A percentile compares a stretch with the other conserved stretches of the same genome.
These are phyloP conservation scores for Alentia gelatinosa DNA, from an alignment of 2,888 invertebrate species.

Conservation along the genomic window DNA sequence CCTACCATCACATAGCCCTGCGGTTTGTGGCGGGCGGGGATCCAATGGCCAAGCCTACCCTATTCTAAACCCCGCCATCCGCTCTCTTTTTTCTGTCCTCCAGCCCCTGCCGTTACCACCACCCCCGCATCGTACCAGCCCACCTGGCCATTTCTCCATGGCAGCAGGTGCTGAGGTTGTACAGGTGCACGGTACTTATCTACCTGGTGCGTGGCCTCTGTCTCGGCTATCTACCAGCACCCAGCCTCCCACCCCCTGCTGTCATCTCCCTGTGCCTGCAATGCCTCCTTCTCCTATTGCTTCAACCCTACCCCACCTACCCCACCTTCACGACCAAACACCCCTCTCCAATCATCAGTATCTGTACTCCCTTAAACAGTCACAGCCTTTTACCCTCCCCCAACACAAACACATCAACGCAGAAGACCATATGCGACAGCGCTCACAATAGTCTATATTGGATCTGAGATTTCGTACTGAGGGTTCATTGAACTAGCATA, in stretches of 20 bases:
- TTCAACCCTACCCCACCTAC: neutral
- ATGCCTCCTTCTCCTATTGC: neutral
- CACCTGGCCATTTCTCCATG: neutral
- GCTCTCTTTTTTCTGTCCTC: neutral
- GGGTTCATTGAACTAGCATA: too few species aligned
- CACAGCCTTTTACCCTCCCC: too few species aligned
- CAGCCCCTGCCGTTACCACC: neutral
- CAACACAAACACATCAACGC: too few species aligned
- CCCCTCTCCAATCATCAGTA: too few species aligned
- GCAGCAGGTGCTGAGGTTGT: neutral
- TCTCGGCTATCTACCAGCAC: neutral
- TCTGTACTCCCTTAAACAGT: too few species aligned
- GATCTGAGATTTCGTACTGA: too few species aligned
- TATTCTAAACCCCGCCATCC: neutral
- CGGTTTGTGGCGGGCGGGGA: neutral
- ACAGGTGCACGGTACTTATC: neutral
- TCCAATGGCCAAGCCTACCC: neutral
- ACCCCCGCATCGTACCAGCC: neutral
- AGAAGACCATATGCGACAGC: too few species aligned
- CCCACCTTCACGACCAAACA: neutral
- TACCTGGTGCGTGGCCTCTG: neutral
- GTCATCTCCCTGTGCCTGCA: neutral
- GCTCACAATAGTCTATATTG: too few species aligned
- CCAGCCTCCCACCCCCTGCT: neutral
- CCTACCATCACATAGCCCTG: neutral